These are phyloP conservation scores for Fragum fragum DNA, from an alignment of 2,888 invertebrate species.

Conservation along the genomic window DNA sequence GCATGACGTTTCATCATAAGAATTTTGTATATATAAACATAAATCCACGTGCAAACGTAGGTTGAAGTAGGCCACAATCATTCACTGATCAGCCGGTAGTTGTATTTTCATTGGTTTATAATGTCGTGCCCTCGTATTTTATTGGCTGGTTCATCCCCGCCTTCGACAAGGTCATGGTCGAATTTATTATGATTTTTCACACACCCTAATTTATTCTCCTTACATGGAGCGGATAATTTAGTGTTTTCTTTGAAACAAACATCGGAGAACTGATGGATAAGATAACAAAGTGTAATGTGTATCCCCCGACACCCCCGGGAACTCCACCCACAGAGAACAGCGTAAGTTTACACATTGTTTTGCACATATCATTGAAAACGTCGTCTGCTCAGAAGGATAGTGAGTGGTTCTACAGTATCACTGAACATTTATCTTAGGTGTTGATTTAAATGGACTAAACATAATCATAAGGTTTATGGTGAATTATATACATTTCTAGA, in stretches of 20 bases:
- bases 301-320: conserved; percentile 66
- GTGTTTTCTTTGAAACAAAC: neutral
- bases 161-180: conserved; percentile 75
- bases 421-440: too few relatives aligned
- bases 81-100: conserved; percentile 75
- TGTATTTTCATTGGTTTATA: conserved; percentile 75
- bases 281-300: conserved; percentile 25
- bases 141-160: conserved; percentile 78
- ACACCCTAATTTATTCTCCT: conserved; percentile 30
- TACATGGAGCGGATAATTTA: conserved; percentile 1
- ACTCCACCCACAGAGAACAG: conserved; percentile 59
- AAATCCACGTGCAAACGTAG: conserved; percentile 73
- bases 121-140: conserved; percentile 73
- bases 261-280: conserved; percentile 8
- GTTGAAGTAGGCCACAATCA: conserved; percentile 65
- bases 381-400: too few relatives aligned
- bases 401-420: too few relatives aligned
- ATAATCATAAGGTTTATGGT: too few relatives aligned
- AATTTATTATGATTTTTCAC: conserved; percentile 69
- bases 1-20: conserved; percentile 31
- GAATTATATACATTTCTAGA: too few relatives aligned
- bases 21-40: conserved; percentile 1
- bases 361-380: neutral
- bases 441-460: too few relatives aligned
- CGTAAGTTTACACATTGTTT: conserved; percentile 62